Conservation (phyloP, 2,113 vertebrate species). For the Halcyon malimbica region DNA sequence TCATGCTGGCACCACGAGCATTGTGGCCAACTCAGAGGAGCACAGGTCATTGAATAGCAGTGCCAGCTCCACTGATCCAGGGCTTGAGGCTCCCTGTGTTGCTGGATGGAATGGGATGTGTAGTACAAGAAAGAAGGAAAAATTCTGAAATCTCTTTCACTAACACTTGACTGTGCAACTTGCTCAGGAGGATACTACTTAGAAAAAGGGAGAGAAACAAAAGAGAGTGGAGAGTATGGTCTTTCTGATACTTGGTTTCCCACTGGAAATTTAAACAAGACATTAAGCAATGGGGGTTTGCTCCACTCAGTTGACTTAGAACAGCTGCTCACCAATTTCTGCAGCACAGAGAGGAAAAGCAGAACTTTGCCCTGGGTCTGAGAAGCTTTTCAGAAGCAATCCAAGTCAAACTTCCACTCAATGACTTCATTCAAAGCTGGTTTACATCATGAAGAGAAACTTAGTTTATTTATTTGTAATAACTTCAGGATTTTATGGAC, state of each 20-base stretch:
- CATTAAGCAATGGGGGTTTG: slow-evolving; percentile 66
- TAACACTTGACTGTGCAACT: not conserved
- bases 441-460: slow-evolving; percentile 80
- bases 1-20: not conserved
- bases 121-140: not conserved
- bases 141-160: not conserved
- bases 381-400: slow-evolving; percentile 70
- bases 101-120: not conserved
- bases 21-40: not conserved
- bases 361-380: slow-evolving; percentile 58
- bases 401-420: slow-evolving; percentile 80
- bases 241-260: slow-evolving; percentile 72
- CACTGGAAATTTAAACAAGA: slow-evolving; percentile 77
- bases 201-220: slow-evolving; percentile 17
- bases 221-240: not conserved
- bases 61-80: not conserved
- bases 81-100: fast-evolving
- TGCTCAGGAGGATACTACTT: not conserved
- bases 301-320: slow-evolving; percentile 66
- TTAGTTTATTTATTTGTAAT: slow-evolving; percentile 81
- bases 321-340: slow-evolving; percentile 71
- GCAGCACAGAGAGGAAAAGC: slow-evolving; percentile 55
- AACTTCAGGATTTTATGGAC: slow-evolving; percentile 78
- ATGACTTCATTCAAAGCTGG: slow-evolving; percentile 82
- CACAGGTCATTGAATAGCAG: not conserved